Percentiles rank a stretch among this genome's conserved stretches.
These are phyloP conservation scores for Cephus runcator DNA, from an alignment of 2,888 invertebrate species.

Conservation along the genomic window DNA sequence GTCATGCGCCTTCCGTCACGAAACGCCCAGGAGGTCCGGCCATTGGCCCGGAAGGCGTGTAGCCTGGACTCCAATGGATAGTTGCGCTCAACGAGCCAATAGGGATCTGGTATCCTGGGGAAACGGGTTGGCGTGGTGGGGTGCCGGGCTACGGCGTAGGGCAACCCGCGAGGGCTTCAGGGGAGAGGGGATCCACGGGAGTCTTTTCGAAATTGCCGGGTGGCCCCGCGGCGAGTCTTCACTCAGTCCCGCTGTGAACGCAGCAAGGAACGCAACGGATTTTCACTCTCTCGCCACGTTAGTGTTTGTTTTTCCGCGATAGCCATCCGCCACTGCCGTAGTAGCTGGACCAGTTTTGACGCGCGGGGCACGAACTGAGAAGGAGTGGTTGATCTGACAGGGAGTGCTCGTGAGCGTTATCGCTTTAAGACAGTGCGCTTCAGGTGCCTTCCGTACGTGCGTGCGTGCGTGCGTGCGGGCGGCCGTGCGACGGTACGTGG, in stretches of 20 bases:
- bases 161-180: slow-evolving; percentile 23
- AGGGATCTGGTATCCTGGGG: slow-evolving; percentile 50
- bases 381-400: neutral
- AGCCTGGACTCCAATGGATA: slow-evolving; percentile 50
- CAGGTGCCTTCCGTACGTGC: slow-evolving; percentile 7
- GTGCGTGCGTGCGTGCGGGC: slow-evolving; percentile 9
- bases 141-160: slow-evolving; percentile 29
- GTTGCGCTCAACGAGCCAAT: slow-evolving; percentile 55
- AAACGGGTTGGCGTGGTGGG: slow-evolving; percentile 36
- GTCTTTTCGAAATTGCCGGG: slow-evolving; percentile 60
- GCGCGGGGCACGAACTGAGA: neutral
- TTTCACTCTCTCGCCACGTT: slow-evolving; percentile 31
- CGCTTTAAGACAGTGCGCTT: neutral
- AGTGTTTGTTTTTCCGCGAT: slow-evolving; percentile 9
- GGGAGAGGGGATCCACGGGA: slow-evolving; percentile 28
- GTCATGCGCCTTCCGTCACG: slow-evolving; percentile 43
- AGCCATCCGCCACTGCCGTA: neutral
- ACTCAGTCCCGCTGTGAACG: slow-evolving; percentile 65
- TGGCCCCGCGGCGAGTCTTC: slow-evolving; percentile 60
- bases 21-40: slow-evolving; percentile 46
- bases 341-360: neutral
- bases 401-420: neutral
- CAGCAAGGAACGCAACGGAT: slow-evolving; percentile 58
- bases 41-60: slow-evolving; percentile 54
- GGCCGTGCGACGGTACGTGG: neutral